Base-by-base conservation (phyloP, 2,113 vertebrate species). In the Spheniscus mendiculus region DNA sequence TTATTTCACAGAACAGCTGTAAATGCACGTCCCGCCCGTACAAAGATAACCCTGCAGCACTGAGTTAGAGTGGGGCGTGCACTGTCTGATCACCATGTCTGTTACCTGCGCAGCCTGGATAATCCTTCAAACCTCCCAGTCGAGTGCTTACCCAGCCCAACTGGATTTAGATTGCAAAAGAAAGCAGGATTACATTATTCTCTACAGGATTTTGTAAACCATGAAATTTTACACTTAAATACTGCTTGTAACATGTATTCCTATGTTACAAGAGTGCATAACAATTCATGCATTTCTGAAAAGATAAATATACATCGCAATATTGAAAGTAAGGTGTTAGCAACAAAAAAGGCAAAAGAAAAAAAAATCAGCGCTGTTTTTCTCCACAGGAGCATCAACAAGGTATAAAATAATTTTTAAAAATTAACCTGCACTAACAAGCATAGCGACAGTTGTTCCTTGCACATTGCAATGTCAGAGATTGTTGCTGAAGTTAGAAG, bases 31-130 rank as follows among this genome's bases (percentile, higher is more conserved):
- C 80, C 79, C 38, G 32, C 38, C 38, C 23, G 10, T 1, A 36
- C 26, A n/a, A 26, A 55, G n/a, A 47, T 3, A 34, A 11, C 40
- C 63, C 55, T 23, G 10, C 55, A 67, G 85, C 23, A 7, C 32
- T 11, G 42, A 8, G 5, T 7, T 13, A 10, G 12, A 34, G 56
- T 2, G 5, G 47, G 32, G 34, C 3, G 2, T 4, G 22, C 6
- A 0, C 34, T 34, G 40, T 21, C n/a, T 32, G 30, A 19, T 76
- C 86, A 34, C 62, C 14, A 6, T 1, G 6, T 10, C 47, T 23
- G 21, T 18, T 61, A 87, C 74, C 85, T 72, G 42, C 10, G 3
- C 11, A 18, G 72, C 71, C 61, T 10, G 5, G 36, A 36, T 44
- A 58, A 87, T 5, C 45, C 65, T 62, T 42, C 62, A n/a, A 20